These are phyloP conservation scores for Drosophila hydei DNA, from an alignment of 1,140 invertebrate genomes.

Conservation along the genomic window DNA sequence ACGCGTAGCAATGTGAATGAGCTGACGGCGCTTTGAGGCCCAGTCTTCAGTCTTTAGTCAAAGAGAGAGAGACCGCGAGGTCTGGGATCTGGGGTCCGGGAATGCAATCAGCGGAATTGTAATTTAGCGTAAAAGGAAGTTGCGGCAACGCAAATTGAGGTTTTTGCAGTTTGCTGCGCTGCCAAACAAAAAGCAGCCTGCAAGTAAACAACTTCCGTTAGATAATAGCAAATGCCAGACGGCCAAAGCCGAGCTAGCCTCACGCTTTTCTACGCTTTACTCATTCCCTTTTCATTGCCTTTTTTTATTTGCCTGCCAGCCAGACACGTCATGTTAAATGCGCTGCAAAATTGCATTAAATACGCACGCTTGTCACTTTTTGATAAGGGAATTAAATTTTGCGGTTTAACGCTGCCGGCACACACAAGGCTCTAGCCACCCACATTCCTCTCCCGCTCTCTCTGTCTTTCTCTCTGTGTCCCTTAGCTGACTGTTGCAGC, in stretches of 20 bases:
- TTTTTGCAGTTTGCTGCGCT: slow-evolving; percentile 11
- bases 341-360: slow-evolving; percentile 83
- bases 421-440: slow-evolving; percentile 12
- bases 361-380: slow-evolving; percentile 83
- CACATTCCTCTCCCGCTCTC: neutral
- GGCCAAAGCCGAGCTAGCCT: slow-evolving; percentile 18
- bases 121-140: slow-evolving; percentile 76
- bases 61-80: neutral
- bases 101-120: slow-evolving; percentile 82
- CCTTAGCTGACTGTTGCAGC: slow-evolving; percentile 14
- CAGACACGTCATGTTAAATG: slow-evolving; percentile 79
- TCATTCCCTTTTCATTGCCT: neutral
- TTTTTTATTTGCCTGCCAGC: neutral
- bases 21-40: slow-evolving; percentile 65
- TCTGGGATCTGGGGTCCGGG: slow-evolving; percentile 29
- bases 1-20: slow-evolving; percentile 80
- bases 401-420: slow-evolving; percentile 76
- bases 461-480: neutral
- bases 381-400: slow-evolving; percentile 84
- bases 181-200: slow-evolving; percentile 40
- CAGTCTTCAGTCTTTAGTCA: neutral
- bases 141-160: slow-evolving; percentile 64
- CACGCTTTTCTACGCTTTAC: slow-evolving; percentile 11
- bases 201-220: slow-evolving; percentile 73
- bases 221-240: slow-evolving; percentile 64